A percentile compares a stretch with the other conserved stretches of the same genome.
These are phyloP conservation scores for Rattus rattus DNA, from an alignment of 2,113 vertebrate genomes.

Conservation along the genomic window DNA sequence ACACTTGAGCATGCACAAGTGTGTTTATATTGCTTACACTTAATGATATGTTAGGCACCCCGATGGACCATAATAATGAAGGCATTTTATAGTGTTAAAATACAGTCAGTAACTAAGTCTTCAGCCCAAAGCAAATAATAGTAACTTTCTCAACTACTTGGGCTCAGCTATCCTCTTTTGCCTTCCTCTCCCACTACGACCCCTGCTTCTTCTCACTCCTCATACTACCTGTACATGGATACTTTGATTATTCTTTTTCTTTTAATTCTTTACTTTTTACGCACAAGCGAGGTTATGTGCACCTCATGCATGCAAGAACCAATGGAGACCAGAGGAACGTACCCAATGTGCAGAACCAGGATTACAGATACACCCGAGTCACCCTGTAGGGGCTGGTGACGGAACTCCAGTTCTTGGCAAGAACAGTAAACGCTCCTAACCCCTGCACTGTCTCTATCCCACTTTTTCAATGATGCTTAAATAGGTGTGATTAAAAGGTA, in stretches of 20 bases:
- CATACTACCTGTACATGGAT: background rate
- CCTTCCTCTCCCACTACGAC: background rate
- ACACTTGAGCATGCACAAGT: background rate
- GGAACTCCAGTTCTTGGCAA: background rate
- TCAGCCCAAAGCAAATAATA: background rate
- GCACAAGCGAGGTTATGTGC: background rate
- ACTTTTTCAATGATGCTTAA: background rate
- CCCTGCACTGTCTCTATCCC: background rate
- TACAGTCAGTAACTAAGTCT: background rate
- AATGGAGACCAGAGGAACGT: background rate
- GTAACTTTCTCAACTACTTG: background rate
- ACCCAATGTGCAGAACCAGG: background rate
- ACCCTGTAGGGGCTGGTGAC: background rate
- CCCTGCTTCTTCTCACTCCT: background rate
- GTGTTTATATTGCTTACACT: background rate
- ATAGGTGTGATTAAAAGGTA: background rate
- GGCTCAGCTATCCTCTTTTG: background rate
- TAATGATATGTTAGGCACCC: background rate
- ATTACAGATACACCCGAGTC: background rate
- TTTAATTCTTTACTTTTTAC: background rate
- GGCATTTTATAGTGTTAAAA: background rate
- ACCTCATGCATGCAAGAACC: background rate
- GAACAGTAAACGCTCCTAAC: background rate
- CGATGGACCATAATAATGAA: background rate
- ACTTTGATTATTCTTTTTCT: background rate